Base-by-base conservation (phyloP, 2,888 invertebrate species). In the Agrilus cyanescens region DNA sequence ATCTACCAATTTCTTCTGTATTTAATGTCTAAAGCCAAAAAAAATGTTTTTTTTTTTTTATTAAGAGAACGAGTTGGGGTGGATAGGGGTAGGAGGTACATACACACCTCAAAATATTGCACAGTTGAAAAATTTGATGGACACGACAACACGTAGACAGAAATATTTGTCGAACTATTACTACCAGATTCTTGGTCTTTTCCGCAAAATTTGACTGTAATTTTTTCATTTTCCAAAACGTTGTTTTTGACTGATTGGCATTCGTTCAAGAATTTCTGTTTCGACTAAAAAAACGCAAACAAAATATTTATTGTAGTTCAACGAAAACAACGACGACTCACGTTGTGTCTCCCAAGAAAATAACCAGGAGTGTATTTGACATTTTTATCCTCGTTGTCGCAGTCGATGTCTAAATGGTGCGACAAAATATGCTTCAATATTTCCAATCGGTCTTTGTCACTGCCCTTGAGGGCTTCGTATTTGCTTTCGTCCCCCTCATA, bases 61-160 rank as follows among this genome's bases (percentile, higher is more conserved):
- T n/a, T n/a, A n/a, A 14, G 7, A 16, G 18, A 36, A 3, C 7
- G 12, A 20, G 18, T 35, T 6, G 13, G 16, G 20, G 34, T 37
- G n/a, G 6, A 7, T 7, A 30, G 25, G n/a, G 1, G 15, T 31
- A 15, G 6, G 12, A 7, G 12, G 2, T 14, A n/a, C 6, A 13
- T 5, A 61, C 67, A 64, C 63, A 85, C 85, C 70, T 85, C 83
- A 63, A 80, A 89, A 62, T 89, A 89, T 52, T 83, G 80, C 16
- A 87, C 78, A 0, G 88, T 88, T 15, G 85, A 85, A 66, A 89
- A 89, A 61, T 85, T 75, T n/a, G 81, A 78, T 0, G 89, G 89
- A 61, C 88, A 87, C 49, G 83, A 79, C 66, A 85, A 80, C 48
- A 86, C 72, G 57, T 81, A 70, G 44, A 88, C 75, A 7, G 88